These are phyloP conservation scores for Xenopus petersii DNA, from an alignment of 2,797 vertebrate species.

Conservation along the genomic window DNA sequence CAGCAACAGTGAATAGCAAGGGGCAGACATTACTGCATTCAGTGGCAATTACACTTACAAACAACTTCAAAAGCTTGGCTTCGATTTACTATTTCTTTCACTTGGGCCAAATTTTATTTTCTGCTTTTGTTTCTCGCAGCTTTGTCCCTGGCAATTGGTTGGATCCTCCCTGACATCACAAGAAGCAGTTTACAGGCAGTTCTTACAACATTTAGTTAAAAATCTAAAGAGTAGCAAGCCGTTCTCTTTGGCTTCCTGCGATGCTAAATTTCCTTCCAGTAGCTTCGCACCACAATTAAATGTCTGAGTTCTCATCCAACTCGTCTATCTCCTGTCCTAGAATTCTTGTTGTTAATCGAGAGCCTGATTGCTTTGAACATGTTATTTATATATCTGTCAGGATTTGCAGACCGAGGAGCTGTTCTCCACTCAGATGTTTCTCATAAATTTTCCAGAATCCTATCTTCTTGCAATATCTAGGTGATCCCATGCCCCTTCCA, in stretches of 20 bases:
- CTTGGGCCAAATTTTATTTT: no score
- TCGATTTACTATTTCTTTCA: no score
- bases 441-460: constrained; percentile 31
- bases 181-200: neutral
- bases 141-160: neutral
- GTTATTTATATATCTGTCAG: constrained; percentile 25
- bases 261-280: neutral
- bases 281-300: neutral
- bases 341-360: constrained; percentile 22
- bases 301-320: constrained; percentile 10
- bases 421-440: constrained; percentile 20
- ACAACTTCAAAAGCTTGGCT: no score
- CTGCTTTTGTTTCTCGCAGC: neutral
- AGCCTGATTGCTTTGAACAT: constrained; percentile 11
- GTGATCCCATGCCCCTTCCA: constrained; percentile 19
- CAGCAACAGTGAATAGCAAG: no score
- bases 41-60: no score
- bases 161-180: neutral
- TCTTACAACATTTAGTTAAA: neutral
- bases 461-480: constrained; percentile 21
- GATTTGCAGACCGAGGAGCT: constrained; percentile 5
- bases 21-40: no score
- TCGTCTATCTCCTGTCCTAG: constrained; percentile 4
- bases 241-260: neutral
- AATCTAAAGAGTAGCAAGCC: neutral